Evolutionary conservation across 2,888 invertebrate genomes (phyloP), one percentile per base, ranked within the genome.

Genomic region (Fissipunctia ypsillon): DNA sequence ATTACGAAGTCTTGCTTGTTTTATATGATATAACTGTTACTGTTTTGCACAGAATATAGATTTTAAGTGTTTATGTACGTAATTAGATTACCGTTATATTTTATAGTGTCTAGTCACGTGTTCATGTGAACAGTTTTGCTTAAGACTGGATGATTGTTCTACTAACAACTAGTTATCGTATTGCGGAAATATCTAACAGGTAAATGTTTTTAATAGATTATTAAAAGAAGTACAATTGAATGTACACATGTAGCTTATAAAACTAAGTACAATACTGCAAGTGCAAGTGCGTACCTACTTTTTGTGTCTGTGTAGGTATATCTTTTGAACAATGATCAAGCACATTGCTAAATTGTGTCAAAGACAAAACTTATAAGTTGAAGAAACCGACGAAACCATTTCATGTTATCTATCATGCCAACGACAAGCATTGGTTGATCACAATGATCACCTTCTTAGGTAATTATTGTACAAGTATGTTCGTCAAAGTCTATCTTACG

Each of bases 71-170:
- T 80, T 73, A 69, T 68, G 35, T 84, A 81, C 70, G 81, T 77
- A 75, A 77, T 66, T 80, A 80, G 60, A 74, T 70, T 74, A 69
- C 12, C 76, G 69, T 66, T 78, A 78, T 76, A 73, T 73, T 80
- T 76, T 78, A 81, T 79, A 78, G 78, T 76, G 75, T 81, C 87
- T 87, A 87, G 87, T 87, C 87, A 87, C 57, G 67, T 66, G 77
- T 80, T 84, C 66, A 63, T 63, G 67, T 54, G 73, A 73, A 69
- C 67, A 76, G 59, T 50, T 73, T 81, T 80, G 83, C 75, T 83
- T 77, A 72, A 79, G 82, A 85, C 84, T 85, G 87, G 84, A 84
- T 80, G 67, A 75, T 77, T 75, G 63, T 73, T 69, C 45, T 73
- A 80, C 64, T 76, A 80, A 75, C 35, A 73, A 66, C 54, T 77